Evolutionary conservation across 2,888 invertebrate genomes (phyloP), one percentile per base, ranked within the genome.

Genomic region (Tribolium freemani): DNA sequence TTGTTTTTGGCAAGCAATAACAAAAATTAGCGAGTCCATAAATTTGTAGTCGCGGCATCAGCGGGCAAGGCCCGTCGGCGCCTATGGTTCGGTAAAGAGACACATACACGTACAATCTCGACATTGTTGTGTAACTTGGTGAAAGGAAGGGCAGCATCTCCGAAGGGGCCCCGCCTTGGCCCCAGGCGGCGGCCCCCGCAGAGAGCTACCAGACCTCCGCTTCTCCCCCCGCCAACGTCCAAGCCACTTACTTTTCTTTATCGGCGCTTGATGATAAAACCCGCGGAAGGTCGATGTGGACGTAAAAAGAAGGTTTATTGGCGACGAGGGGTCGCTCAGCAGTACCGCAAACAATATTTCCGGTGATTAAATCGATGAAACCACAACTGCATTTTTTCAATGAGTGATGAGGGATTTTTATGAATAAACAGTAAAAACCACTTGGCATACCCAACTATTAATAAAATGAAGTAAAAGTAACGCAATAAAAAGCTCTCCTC

Each of bases 101-200:
- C 66, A 73, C 69, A 70, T 20, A 61, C 72, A 74, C 75, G 79
- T 76, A 80, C 79, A 81, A 80, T 79, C 78, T 78, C 78, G 78
- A 77, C 76, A 76, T 79, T 79, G 84, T 85, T 86, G 86, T 85
- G 85, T 85, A 86, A 85, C 84, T 80, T 81, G 83, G 86, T 85
- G 86, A 85, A 85, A 85, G 86, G 86, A 86, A 86, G 86, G 86
- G 86, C 86, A 86, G 82, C 85, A 86, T 86, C 85, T 85, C 83
- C 83, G 79, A 81, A 78, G 82, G 83, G 82, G 82, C 86, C 84
- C 84, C 86, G 85, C 86, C 86, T 83, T 81, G 83, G 83, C 85
- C 84, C 72, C 77, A 75, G 85, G 85, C 85, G 77, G 73, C 81
- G 82, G 83, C 86, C 85, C 86, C 86, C 86, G 85, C 86, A 85